Evolutionary conservation across 2,888 invertebrate species (phyloP).

Genomic region (Odontothrips loti): DNA sequence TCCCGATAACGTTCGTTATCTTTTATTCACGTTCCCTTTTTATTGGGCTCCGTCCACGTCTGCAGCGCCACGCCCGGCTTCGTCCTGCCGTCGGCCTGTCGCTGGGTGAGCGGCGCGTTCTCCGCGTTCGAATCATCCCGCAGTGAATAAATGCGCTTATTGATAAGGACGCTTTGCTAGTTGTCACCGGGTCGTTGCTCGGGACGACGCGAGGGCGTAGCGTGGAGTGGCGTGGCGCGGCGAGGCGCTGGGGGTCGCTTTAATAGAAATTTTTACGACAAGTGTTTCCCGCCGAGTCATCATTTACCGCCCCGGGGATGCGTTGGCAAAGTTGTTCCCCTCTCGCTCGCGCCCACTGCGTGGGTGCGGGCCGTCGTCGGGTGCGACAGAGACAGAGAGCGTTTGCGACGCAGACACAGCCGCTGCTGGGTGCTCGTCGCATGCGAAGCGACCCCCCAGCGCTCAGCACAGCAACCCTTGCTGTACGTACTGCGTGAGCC

Average conservation of each 20-base stretch:
- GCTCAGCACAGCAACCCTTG: background rate
- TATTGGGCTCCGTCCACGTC: too few species aligned
- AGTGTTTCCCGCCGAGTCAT: constrained; percentile 25
- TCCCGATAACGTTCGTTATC: too few species aligned
- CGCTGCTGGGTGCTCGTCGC: background rate
- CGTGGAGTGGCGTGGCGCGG: background rate
- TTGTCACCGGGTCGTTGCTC: background rate
- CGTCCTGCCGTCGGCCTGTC: too few species aligned
- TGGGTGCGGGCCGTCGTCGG: background rate
- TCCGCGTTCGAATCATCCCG: too few species aligned
- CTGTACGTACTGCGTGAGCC: too few species aligned
- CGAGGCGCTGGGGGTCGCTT: background rate
- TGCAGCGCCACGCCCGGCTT: too few species aligned
- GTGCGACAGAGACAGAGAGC: background rate
- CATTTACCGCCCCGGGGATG: constrained; percentile 5
- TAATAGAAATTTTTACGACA: constrained; percentile 27
- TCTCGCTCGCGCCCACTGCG: too few species aligned
- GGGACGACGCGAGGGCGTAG: background rate
- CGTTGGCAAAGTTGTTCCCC: background rate
- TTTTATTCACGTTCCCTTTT: too few species aligned
- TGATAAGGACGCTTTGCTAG: background rate
- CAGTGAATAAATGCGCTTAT: too few species aligned
- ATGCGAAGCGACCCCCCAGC: background rate
- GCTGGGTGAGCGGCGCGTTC: too few species aligned
- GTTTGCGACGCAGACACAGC: background rate